These are phyloP conservation scores for Clepsis dumicolana DNA, from an alignment of 2,888 invertebrate species.

Conservation along the genomic window DNA sequence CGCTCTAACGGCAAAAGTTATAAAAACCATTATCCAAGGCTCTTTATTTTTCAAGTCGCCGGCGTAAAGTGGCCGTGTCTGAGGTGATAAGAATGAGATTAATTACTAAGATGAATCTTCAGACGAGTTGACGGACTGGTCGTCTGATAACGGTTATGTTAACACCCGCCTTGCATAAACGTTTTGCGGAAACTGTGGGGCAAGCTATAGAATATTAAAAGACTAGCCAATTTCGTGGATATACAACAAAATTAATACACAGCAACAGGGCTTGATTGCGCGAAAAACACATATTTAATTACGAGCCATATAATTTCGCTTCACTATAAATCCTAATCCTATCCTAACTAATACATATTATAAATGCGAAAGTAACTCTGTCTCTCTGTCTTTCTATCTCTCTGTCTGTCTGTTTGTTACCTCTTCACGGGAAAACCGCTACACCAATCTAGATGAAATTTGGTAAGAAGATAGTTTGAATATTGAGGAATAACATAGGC, in stretches of 20 bases:
- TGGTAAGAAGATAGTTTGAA: no score
- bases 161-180: conserved; percentile 49
- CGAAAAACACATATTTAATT: neutral
- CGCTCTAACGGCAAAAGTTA: neutral
- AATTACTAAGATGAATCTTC: conserved; percentile 78
- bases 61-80: conserved; percentile 16
- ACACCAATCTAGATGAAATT: no score
- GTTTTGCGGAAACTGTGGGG: conserved; percentile 46
- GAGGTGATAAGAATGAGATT: conserved; percentile 68
- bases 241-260: neutral
- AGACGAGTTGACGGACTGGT: conserved; percentile 59
- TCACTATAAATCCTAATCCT: no score
- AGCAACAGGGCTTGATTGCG: neutral
- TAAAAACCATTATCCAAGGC: neutral
- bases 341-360: no score
- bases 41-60: neutral
- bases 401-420: no score
- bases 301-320: no score
- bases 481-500: no score
- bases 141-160: conserved; percentile 64
- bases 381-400: no score
- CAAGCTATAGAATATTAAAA: conserved; percentile 29
- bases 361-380: no score
- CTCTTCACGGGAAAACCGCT: no score
- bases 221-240: conserved; percentile 41